phyloP scores from a whole-genome alignment of 1,140 invertebrate species.

The Drosophila aff. region DNA sequence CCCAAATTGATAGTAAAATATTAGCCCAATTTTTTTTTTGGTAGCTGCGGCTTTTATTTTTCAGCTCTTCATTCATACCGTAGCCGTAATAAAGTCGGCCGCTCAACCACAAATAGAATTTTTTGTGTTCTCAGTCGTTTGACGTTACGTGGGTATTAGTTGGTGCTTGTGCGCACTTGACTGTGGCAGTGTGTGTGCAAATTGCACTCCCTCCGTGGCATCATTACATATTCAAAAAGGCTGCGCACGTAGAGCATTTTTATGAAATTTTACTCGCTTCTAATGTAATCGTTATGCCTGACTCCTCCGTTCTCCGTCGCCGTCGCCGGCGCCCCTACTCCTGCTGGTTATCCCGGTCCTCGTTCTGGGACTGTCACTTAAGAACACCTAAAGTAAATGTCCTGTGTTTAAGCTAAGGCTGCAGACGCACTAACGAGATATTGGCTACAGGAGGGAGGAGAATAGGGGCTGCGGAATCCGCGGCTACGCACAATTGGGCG shows the following conservation, averaged over 20 bases:
- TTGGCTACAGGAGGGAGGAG: slow-evolving; percentile 7
- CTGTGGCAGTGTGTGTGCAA: slow-evolving; percentile 57
- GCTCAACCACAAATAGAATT: slow-evolving; percentile 75
- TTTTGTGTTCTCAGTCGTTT: slow-evolving; percentile 68
- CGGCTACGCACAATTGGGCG: slow-evolving; percentile 50
- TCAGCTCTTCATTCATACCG: slow-evolving; percentile 51
- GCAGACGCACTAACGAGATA: slow-evolving; percentile 60
- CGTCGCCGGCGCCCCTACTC: not conserved
- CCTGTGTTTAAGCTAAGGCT: slow-evolving; percentile 66
- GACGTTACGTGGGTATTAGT: slow-evolving; percentile 48
- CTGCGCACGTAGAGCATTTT: slow-evolving; percentile 74
- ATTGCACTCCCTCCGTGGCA: slow-evolving; percentile 70
- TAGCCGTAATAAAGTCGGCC: slow-evolving; percentile 72
- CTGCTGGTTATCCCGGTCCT: slow-evolving; percentile 17
- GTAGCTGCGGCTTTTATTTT: slow-evolving; percentile 20
- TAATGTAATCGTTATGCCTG: slow-evolving; percentile 75
- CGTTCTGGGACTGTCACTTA: slow-evolving; percentile 63
- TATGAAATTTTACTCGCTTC: slow-evolving; percentile 79
- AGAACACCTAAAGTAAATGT: slow-evolving; percentile 77
- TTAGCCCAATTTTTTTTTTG: slow-evolving; percentile 30
- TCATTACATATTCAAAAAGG: slow-evolving; percentile 81
- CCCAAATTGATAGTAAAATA: slow-evolving; percentile 76
- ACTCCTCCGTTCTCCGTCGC: slow-evolving; percentile 14
- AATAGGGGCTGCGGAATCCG: not conserved
- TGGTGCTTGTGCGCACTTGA: slow-evolving; percentile 22